Evolutionary conservation across 1,140 invertebrate species (phyloP).

Genomic region (Temnothorax nylanderi): DNA sequence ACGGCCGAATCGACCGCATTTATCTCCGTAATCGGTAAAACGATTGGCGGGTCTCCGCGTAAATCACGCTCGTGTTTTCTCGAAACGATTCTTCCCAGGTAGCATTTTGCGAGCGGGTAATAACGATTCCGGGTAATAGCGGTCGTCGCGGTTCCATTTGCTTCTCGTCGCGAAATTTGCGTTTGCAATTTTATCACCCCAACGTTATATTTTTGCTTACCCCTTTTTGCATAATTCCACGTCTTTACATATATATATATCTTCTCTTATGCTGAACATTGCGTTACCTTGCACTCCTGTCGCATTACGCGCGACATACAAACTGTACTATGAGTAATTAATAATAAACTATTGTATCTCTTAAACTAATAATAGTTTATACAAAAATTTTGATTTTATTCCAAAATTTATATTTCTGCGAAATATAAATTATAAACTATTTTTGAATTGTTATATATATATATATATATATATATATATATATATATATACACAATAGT

Average conservation of each 20-base stretch:
- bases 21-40: constrained; percentile 58
- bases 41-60: constrained; percentile 59
- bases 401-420: not conserved
- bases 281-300: not conserved
- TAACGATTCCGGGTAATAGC: constrained; percentile 61
- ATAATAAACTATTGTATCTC: not conserved
- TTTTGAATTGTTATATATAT: constrained; percentile 7
- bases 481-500: too few relatives aligned
- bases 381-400: not conserved
- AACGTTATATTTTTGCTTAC: constrained; percentile 26
- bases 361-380: not conserved
- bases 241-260: not conserved
- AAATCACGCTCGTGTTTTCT: constrained; percentile 62
- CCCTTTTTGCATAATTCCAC: constrained; percentile 16
- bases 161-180: constrained; percentile 43
- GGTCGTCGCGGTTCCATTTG: constrained; percentile 58
- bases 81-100: constrained; percentile 57
- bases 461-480: too few relatives aligned
- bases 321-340: not conserved
- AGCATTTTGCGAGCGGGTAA: constrained; percentile 56
- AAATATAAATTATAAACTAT: not conserved
- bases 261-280: not conserved
- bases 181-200: constrained; percentile 51
- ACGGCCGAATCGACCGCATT: constrained; percentile 59
- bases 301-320: not conserved